phyloP scores from a whole-genome alignment of 2,888 invertebrate species.

The Ormyrus labotus region DNA sequence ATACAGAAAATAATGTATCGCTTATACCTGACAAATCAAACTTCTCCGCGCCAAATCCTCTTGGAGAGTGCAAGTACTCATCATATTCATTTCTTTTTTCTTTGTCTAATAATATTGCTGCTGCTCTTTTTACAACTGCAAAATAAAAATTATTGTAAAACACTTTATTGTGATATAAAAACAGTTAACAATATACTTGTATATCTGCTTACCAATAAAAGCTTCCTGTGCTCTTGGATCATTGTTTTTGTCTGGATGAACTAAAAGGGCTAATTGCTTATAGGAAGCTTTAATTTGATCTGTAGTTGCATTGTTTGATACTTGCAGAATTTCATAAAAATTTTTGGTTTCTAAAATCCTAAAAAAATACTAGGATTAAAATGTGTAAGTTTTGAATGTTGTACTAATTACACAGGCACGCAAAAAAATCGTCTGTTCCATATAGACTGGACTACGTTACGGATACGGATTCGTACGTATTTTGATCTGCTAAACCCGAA shows the following conservation, averaged over 20 bases:
- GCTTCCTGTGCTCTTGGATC: slow-evolving; percentile 50
- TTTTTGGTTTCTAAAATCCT: slow-evolving; percentile 47
- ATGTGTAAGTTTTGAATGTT: not conserved
- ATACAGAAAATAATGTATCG: not conserved
- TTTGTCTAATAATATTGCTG: slow-evolving; percentile 51
- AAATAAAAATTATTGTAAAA: slow-evolving; percentile 4
- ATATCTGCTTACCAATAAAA: slow-evolving; percentile 34
- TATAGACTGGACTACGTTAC: too few species aligned
- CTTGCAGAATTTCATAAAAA: slow-evolving; percentile 47
- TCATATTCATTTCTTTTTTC: slow-evolving; percentile 46
- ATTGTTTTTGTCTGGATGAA: slow-evolving; percentile 55
- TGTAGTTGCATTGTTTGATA: slow-evolving; percentile 32
- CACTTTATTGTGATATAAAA: not conserved
- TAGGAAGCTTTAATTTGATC: slow-evolving; percentile 49
- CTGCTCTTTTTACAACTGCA: slow-evolving; percentile 45
- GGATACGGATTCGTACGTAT: too few species aligned
- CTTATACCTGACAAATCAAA: slow-evolving; percentile 50
- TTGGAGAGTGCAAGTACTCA: slow-evolving; percentile 29
- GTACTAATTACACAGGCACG: too few species aligned
- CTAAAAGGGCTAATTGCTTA: slow-evolving; percentile 39
- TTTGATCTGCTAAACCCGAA: too few species aligned
- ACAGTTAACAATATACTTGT: not conserved
- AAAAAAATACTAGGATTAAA: not conserved
- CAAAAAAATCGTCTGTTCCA: too few species aligned
- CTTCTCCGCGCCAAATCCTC: slow-evolving; percentile 27